Evolutionary conservation across 2,113 vertebrate species (phyloP), one percentile per base, ranked within the genome.

Genomic region (Poecile atricapillus): DNA sequence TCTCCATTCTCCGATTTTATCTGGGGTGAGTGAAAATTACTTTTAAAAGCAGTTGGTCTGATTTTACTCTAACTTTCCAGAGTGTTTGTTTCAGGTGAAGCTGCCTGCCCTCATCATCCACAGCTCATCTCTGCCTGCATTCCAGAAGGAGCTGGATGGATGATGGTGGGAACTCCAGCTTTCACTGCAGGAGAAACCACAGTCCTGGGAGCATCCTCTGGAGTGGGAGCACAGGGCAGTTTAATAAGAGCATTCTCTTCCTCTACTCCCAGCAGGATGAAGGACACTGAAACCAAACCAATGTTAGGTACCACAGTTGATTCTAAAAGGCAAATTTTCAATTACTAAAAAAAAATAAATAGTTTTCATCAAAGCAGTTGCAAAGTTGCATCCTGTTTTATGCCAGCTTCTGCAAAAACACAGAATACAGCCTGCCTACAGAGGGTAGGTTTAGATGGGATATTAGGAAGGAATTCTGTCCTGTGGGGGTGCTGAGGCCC

Each of bases 81-180:
- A 39, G 17, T 22, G 9, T 63, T 68, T 91, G 30, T 39, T 50
- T 50, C 56, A 62, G 21, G 25, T 55, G 60, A 53, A 67, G 69
- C 41, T 53, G 19, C 33, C 53, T 67, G 59, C 13, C 27, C 56
- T 62, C 19, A 2, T 4, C 15, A 44, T 14, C 20, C 67, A 9
- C 27, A 52, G 13, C 17, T 59, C 24, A 4, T 37, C 58, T 53
- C 35, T 2, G 4, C 41, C 58, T 3, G 0, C 15, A 1, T 25
- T 19, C 17, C n/a, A 20, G 60, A 11, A n/a, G 37, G 30, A 18
- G 1, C 5, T 90, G 81, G 49, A 2, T 62, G 35, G 62, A 0
- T 64, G 68, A 3, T 35, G 53, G 16, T 58, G 62, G 35, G 43
- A 92, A 15, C 55, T 78, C 41, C 70, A 69, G 56, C 16, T 70